A percentile compares a stretch with the other conserved stretches of the same genome.
These are phyloP conservation scores for Dimorphilus gyrociliatus DNA, from an alignment of 2,888 invertebrate species.

Conservation along the genomic window DNA sequence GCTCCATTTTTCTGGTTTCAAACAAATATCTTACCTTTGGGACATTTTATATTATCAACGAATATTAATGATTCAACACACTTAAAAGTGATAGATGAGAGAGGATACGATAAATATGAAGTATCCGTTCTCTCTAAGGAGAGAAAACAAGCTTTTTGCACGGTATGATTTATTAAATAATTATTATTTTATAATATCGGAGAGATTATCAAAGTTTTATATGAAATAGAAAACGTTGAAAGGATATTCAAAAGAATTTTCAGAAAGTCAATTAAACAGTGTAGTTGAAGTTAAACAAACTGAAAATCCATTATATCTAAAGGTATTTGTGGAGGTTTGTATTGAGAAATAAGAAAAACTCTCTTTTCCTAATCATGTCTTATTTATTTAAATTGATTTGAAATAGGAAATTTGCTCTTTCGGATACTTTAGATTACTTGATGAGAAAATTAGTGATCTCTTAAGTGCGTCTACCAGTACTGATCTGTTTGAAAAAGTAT, in stretches of 20 bases:
- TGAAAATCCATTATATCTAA: conserved; percentile 20
- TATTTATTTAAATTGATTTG: background rate
- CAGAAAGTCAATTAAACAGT: conserved; percentile 16
- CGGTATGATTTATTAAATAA: too few relatives aligned
- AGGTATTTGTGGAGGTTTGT: conserved; percentile 20
- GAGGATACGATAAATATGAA: too few relatives aligned
- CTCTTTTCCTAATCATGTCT: background rate
- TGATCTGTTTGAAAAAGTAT: too few relatives aligned
- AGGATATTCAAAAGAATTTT: conserved; percentile 21
- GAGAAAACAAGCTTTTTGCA: too few relatives aligned
- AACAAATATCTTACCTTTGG: too few relatives aligned
- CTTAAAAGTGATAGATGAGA: too few relatives aligned
- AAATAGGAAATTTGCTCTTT: conserved; percentile 22
- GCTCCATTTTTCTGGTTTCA: too few relatives aligned
- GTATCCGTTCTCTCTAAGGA: too few relatives aligned
- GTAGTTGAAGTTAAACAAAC: conserved; percentile 16
- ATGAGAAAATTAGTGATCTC: conserved; percentile 23
- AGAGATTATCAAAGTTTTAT: conserved; percentile 3
- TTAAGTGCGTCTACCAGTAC: too few relatives aligned
- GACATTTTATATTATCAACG: too few relatives aligned
- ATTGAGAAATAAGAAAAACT: background rate
- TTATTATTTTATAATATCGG: too few relatives aligned
- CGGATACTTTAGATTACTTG: conserved; percentile 24
- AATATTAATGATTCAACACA: too few relatives aligned
- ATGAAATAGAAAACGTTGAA: conserved; percentile 14